Conservation (phyloP, 2,888 invertebrate genomes). For the Philopedon plagiatum region DNA sequence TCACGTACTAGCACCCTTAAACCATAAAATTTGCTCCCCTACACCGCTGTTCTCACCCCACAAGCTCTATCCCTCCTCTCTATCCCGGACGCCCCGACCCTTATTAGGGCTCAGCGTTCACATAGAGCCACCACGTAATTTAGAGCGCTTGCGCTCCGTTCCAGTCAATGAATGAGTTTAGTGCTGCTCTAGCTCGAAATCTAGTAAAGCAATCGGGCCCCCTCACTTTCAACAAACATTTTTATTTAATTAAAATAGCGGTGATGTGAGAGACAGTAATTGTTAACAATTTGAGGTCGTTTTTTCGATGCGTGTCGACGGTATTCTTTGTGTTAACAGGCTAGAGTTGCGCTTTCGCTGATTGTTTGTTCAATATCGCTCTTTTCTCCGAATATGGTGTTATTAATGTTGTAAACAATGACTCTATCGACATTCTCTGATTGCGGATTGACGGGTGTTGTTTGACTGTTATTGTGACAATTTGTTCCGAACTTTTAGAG, state of each 20-base stretch:
- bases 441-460: neutral
- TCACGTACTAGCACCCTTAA: slow-evolving; percentile 31
- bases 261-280: slow-evolving; percentile 19
- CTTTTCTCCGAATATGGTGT: neutral
- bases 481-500: neutral
- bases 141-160: slow-evolving; percentile 52
- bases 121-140: slow-evolving; percentile 36
- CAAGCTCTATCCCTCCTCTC: slow-evolving; percentile 27
- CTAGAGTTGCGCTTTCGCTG: neutral
- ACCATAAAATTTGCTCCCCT: slow-evolving; percentile 35
- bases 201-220: slow-evolving; percentile 42
- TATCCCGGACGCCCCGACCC: slow-evolving; percentile 38
- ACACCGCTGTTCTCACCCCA: slow-evolving; percentile 37
- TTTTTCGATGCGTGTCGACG: slow-evolving; percentile 8
- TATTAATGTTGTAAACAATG: slow-evolving; percentile 20
- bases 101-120: slow-evolving; percentile 41
- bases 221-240: slow-evolving; percentile 27
- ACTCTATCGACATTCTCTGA: neutral
- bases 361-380: slow-evolving; percentile 29
- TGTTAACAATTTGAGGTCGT: slow-evolving; percentile 16
- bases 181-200: slow-evolving; percentile 44
- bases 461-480: neutral
- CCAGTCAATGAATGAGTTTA: slow-evolving; percentile 56
- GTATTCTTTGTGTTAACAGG: neutral
- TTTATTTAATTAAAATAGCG: slow-evolving; percentile 40